A percentile compares a stretch with the other conserved stretches of the same genome.
phyloP scores from a whole-genome alignment of 2,888 invertebrate genomes.

The Chelonus formosanus region DNA sequence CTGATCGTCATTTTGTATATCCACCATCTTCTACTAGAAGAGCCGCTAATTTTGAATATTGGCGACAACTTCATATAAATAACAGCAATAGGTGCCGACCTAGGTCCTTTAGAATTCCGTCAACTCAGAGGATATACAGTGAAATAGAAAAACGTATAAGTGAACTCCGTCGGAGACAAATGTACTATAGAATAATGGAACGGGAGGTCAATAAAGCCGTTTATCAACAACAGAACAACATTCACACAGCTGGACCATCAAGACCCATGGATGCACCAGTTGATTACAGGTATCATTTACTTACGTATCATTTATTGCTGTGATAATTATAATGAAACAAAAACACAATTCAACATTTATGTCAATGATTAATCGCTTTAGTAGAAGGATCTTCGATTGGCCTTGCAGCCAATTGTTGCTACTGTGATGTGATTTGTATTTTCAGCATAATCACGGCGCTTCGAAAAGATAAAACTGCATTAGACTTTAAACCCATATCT shows the following conservation, averaged over 20 bases:
- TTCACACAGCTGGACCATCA: constrained; percentile 58
- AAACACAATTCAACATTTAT: neutral
- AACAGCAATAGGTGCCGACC: constrained; percentile 49
- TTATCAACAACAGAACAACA: constrained; percentile 46
- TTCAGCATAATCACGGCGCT: constrained; percentile 25
- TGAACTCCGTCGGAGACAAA: constrained; percentile 47
- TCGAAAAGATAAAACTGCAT: constrained; percentile 26
- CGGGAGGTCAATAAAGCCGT: constrained; percentile 44
- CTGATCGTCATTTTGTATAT: constrained; percentile 48
- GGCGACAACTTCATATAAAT: constrained; percentile 45
- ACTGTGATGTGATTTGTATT: constrained; percentile 27
- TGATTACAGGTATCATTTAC: constrained; percentile 52
- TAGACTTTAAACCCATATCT: constrained; percentile 37
- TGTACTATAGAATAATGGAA: constrained; percentile 47
- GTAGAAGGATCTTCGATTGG: constrained; percentile 1
- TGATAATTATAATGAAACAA: too few relatives aligned
- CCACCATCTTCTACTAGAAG: constrained; percentile 45
- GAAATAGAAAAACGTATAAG: constrained; percentile 38
- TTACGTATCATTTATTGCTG: neutral
- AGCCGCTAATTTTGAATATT: constrained; percentile 44
- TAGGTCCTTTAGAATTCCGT: constrained; percentile 45
- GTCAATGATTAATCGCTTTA: constrained; percentile 1
- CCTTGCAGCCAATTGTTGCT: neutral
- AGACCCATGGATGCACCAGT: constrained; percentile 54
- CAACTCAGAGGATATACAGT: constrained; percentile 38